Conservation (phyloP, 2,888 invertebrate genomes). For the Calameuta filiformis region DNA sequence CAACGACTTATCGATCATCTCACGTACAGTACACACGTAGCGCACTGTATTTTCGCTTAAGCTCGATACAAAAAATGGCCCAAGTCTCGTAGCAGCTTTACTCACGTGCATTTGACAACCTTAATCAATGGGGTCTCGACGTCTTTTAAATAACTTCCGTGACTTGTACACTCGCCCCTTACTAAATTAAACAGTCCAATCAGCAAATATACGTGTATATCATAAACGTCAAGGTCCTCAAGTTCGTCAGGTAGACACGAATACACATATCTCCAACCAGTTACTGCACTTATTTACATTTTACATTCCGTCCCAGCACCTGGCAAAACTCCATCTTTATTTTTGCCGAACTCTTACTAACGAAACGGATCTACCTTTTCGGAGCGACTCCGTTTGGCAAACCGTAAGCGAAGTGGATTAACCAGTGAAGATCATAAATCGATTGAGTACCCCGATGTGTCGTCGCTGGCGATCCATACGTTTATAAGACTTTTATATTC, state of each 20-base stretch:
- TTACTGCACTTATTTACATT: constrained; percentile 56
- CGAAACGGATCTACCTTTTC: constrained; percentile 27
- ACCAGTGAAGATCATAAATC: constrained; percentile 31
- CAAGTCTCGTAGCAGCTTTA: not conserved
- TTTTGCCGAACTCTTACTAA: constrained; percentile 19
- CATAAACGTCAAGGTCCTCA: constrained; percentile 41
- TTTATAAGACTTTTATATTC: not conserved
- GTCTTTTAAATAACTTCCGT: not conserved
- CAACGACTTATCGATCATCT: not conserved
- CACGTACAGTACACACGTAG: not conserved
- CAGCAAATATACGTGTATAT: constrained; percentile 32
- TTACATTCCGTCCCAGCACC: constrained; percentile 52
- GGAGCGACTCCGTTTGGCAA: constrained; percentile 3
- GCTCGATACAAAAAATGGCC: not conserved
- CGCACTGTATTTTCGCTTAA: not conserved
- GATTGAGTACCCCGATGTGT: constrained; percentile 23
- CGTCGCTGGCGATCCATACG: not conserved
- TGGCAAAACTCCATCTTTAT: constrained; percentile 32
- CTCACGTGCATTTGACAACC: not conserved
- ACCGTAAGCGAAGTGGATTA: constrained; percentile 33
- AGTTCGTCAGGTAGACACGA: constrained; percentile 41
- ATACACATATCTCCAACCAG: constrained; percentile 49
- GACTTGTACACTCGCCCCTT: not conserved
- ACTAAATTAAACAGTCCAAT: not conserved
- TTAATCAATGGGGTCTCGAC: not conserved